Evolutionary conservation across 2,113 vertebrate species (phyloP), one percentile per base, ranked within the genome.

Genomic region (Petromus typicus): DNA sequence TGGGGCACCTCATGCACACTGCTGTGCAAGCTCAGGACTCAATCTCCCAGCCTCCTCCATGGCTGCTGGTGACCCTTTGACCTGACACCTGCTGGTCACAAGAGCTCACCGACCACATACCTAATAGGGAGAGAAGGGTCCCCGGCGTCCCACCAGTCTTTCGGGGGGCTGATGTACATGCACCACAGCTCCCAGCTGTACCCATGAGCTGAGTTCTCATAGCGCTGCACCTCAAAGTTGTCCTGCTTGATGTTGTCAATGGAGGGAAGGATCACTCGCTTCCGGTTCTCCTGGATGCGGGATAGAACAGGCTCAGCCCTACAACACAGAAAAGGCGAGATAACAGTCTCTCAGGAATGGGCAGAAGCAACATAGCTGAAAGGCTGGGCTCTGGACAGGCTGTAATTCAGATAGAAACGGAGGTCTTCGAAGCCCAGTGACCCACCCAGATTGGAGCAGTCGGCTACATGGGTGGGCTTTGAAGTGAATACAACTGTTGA

Each of bases 111-210:
- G 0, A 37, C 0, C 61, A 97, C 96, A 0, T 95, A 99, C 99
- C 99, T 99, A 98, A 99, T 99, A 75, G 99, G 99, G 48, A 99
- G 99, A 0, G 99, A 99, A 81, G 98, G 99, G 98, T 99, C 99
- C 5, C 99, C 99, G 0, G 99, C 99, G 0, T 99, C 99, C 99
- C 99, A 99, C 99, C 99, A 99, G 97, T 99, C 99, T 96, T 99
- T 99, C 1, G 99, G 99, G 1, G 99, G 99, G 97, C 98, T 99
- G 98, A 99, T 99, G 98, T 99, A 99, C 99, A 99, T 99, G 98
- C 99, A 99, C 99, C 99, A 99, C 79, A 99, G 98, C 98, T 99
- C 99, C 99, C 99, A 99, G 98, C 99, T 99, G 98, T 99, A 99
- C 51, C 99, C 99, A 0, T 99, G 99, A 3, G 99, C 99, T 0